phyloP scores from a whole-genome alignment of 64 coral and sea anemone species.

The Platygyra sinensis region DNA sequence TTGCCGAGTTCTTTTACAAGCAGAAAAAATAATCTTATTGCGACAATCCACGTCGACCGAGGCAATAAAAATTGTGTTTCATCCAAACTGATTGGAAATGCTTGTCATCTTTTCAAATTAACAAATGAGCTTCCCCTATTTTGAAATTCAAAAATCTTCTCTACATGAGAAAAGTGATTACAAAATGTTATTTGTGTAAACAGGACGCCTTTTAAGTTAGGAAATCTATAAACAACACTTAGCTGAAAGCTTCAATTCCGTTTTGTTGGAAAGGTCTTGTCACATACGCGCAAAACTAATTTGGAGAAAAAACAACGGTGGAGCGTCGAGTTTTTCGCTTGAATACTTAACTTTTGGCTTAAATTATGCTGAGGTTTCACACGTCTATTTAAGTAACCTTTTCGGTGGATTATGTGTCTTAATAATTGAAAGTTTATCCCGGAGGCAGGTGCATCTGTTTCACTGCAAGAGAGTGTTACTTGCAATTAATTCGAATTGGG shows the following conservation, averaged over 20 bases:
- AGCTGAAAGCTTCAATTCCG: no score
- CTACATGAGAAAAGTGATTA: neutral
- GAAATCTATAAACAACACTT: neutral
- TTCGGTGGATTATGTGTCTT: neutral
- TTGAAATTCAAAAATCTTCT: conserved; percentile 35
- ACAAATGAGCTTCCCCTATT: neutral
- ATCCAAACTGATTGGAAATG: neutral
- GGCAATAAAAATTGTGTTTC: neutral
- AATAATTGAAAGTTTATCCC: neutral
- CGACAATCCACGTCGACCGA: neutral
- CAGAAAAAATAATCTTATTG: neutral
- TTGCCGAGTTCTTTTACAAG: neutral
- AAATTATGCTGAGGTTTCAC: neutral
- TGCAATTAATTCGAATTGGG: no score
- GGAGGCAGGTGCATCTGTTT: neutral
- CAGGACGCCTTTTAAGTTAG: neutral
- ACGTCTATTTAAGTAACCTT: no score
- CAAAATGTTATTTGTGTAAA: conserved; percentile 1
- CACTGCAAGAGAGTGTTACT: neutral
- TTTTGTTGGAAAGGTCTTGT: no score
- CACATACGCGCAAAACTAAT: no score
- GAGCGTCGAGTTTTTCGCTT: no score
- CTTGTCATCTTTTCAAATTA: conserved; percentile 7
- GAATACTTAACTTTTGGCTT: no score
- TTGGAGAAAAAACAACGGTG: no score